Base-by-base conservation (phyloP, 2,113 vertebrate genomes). In the Oxyruncus cristatus region DNA sequence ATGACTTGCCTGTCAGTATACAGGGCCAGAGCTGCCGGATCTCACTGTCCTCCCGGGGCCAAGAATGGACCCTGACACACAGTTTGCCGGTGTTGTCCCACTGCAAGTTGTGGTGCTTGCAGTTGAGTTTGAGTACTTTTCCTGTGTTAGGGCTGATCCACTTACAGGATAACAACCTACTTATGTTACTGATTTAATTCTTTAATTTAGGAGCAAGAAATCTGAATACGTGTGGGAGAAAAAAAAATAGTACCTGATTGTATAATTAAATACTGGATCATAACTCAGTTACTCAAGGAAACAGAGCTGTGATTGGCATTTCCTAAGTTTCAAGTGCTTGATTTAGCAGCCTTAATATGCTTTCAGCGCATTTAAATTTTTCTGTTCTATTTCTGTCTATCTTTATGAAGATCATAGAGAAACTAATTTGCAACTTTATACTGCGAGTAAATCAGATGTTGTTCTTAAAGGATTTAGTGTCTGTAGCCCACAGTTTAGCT, bases 221-320 rank as follows among this genome's bases (percentile, higher is more conserved):
- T 96, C 81, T 95, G 91, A 79, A 89, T 91, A 82, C 74, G 41
- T 63, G 47, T 16, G 67, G 74, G 61, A 91, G 84, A 82, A 92
- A 82, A 76, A 76, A 96, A 96, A 95, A 95, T 95, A 96, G 94
- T 71, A 88, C 85, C 77, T 89, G 84, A 85, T 49, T 87, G 70
- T 95, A 95, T 96, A 96, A 95, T 96, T 97, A 95, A 96, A 95
- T 77, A 82, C 77, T 93, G 58, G 89, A 87, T 96, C 94, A 94
- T 97, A 95, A 96, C 76, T 95, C 89, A 96, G 91, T 94, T 95
- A 92, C 94, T 95, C 81, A 87, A 95, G 91, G 93, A 95, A 95
- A 93, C 89, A 82, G 77, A 95, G 66, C 58, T 94, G 94, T 95
- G 91, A 96, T 39, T 91, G 93, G 93, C 91, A 97, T 95, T 97